Base-by-base conservation (phyloP, 2,113 vertebrate species). In the Limnothrissa miodon region DNA sequence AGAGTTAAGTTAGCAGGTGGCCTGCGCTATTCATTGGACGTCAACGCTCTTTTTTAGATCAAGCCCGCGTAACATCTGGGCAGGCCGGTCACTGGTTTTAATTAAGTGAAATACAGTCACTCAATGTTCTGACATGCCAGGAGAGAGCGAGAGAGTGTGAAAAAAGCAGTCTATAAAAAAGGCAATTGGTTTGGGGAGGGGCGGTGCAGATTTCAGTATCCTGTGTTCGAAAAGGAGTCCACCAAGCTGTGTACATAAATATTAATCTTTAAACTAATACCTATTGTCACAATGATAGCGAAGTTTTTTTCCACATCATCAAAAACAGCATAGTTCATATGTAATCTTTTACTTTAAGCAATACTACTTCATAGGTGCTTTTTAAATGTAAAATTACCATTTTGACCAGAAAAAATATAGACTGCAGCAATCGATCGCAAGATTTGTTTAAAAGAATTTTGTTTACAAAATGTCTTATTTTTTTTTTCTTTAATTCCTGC, bases 1-100 rank as follows among this genome's bases (percentile, higher is more conserved):
- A 92, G 94, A 95, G 95, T 93, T 91, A 92, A 95, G 93, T 95
- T 96, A 96, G 96, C 97, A 99, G 97, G 97, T 97, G 97, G 97
- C 95, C 95, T 95, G 90, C 86, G 92, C 94, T 93, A 95, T 96
- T 96, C 95, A 96, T 94, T 89, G 88, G 93, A 96, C 93, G 94
- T 97, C 95, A 97, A 95, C 95, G 95, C 91, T 89, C 90, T 93
- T 92, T 82, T 91, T 95, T 93, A 93, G 91, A 93, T 93, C 89
- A 89, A 95, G 92, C 89, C 93, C 92, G 90, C 96, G 92, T 93
- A 95, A 95, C 94, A 95, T 96, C 95, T 97, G 96, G 90, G 89
- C 90, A 94, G 93, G 89, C 90, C 88, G 85, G 93, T 93, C 91
- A 90, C 94, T 95, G 95, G 93, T 96, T 96, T 96, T 97, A 96